Evolutionary conservation across 2,888 invertebrate species (phyloP), one percentile per base, ranked within the genome.

Genomic region (Abrostola tripartita): DNA sequence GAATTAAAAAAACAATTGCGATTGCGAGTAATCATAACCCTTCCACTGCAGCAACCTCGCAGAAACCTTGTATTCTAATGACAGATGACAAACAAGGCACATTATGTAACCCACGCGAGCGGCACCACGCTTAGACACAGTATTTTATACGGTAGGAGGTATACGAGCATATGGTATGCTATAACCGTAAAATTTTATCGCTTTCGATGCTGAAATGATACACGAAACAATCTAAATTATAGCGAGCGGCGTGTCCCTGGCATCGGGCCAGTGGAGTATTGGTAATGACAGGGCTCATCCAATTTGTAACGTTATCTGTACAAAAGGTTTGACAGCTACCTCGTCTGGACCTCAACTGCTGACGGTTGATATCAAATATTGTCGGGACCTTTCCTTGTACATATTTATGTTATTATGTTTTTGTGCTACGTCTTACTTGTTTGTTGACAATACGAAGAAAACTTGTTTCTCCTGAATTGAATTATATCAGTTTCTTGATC

Each of bases 111-210:
- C 62, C 67, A 57, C 53, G 65, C 76, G 37, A 67, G 65, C 54
- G 36, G 57, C 61, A 67, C 58, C 65, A 55, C 70, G 76, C 57
- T 81, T 78, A 78, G 79, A 72, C 63, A 98, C 89, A 61, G 64
- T 82, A 83, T 81, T 81, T 84, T 74, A 72, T 67, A 72, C 78
- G 75, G 82, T 77, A 81, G 81, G 75, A 76, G 79, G 79, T 86
- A 84, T 83, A 84, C 77, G 79, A 85, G 86, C 92, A 90, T 86
- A 89, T 89, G 92, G 89, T 86, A 84, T 83, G 86, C 90, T 87
- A 91, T 93, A 91, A 92, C 88, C 92, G 87, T 94, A 91, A 94
- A 94, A 94, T 94, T 94, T 94, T 93, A 94, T 93, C 89, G 93
- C 81, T 86, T 88, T 89, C 90, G 90, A 92, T 92, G 90, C 90